Base-by-base conservation (phyloP, 53 echinoderm and acorn worm genomes). In the Arbacia lixula region DNA sequence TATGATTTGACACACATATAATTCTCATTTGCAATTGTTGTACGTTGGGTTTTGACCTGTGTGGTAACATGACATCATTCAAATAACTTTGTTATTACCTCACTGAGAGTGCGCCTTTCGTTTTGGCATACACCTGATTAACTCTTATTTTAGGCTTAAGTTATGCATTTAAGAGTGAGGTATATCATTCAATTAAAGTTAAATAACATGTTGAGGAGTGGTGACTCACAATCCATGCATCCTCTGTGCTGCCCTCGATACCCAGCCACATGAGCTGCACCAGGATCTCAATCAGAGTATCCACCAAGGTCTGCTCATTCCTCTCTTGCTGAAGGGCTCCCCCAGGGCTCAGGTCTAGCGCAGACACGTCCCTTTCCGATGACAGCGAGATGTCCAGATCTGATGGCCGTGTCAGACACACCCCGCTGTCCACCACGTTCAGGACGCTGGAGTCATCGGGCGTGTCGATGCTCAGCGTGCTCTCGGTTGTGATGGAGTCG, bases 221-320 rank as follows among this genome's bases (percentile, higher is more conserved):
- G 10, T 60, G 33, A 91, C 94, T 92, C 71, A 99, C 99, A 50
- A 85, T 82, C 99, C 99, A 99, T 19, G 94, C 87, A 11, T 95
- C 91, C 55, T 95, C 99, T 43, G 92, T 84, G 26, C 87, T 85
- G 3, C 94, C 94, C 62, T 88, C 85, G 0, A 92, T 67, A 6
- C 99, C 99, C 25, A 86, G 64, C 99, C 99, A 99, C 93, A 99
- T 94, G 8, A 94, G 50, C 79, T 94, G 92, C 21, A 92, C 92
- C 60, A 91, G 76, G 26, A 94, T 89, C 55, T 99, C 94, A 25
- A 91, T 90, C 89, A 99, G 66, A 31, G 94, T 99, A 49, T 99
- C 99, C 33, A 91, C 94, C 31, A 96, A 88, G 39, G 88, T 86
- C 86, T 89, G 83, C 33, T 85, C 87, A 12, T 89, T 96, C 84